A percentile compares a stretch with the other conserved stretches of the same genome.
phyloP scores from a whole-genome alignment of 2,888 invertebrate species.

The Apotomis capreana region DNA sequence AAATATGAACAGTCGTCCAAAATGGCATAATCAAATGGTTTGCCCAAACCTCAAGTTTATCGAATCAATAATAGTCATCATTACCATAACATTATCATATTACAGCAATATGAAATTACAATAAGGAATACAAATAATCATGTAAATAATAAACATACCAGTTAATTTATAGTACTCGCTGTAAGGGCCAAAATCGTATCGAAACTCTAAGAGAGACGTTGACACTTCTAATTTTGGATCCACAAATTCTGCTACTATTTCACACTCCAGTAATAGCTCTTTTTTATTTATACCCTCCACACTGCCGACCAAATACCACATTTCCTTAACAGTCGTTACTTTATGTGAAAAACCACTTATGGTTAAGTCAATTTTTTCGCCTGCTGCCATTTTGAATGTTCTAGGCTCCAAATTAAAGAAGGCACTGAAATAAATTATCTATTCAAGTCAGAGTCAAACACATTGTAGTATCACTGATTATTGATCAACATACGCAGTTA shows the following conservation, averaged over 20 bases:
- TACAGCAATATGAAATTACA: no score
- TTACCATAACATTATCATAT: no score
- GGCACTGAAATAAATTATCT: constrained; percentile 53
- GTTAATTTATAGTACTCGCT: constrained; percentile 74
- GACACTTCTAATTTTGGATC: constrained; percentile 83
- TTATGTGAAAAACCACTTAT: constrained; percentile 69
- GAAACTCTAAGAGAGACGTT: constrained; percentile 75
- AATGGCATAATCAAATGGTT: no score
- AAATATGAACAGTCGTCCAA: no score
- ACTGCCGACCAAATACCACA: constrained; percentile 83
- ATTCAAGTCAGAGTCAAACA: no score
- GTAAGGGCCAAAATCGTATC: constrained; percentile 75
- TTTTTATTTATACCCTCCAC: constrained; percentile 81
- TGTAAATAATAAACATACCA: constrained; percentile 57
- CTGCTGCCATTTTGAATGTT: constrained; percentile 71
- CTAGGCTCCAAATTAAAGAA: constrained; percentile 77
- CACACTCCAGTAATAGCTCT: constrained; percentile 77
- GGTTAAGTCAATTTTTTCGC: constrained; percentile 70
- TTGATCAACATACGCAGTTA: constrained; percentile 57
- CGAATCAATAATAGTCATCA: no score
- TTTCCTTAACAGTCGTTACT: constrained; percentile 75
- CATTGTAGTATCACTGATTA: background rate
- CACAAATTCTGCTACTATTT: constrained; percentile 81
- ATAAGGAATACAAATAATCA: background rate
- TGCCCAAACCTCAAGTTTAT: no score